Base-by-base conservation (phyloP, 2,888 invertebrate genomes). In the Brachypterus glaber region DNA sequence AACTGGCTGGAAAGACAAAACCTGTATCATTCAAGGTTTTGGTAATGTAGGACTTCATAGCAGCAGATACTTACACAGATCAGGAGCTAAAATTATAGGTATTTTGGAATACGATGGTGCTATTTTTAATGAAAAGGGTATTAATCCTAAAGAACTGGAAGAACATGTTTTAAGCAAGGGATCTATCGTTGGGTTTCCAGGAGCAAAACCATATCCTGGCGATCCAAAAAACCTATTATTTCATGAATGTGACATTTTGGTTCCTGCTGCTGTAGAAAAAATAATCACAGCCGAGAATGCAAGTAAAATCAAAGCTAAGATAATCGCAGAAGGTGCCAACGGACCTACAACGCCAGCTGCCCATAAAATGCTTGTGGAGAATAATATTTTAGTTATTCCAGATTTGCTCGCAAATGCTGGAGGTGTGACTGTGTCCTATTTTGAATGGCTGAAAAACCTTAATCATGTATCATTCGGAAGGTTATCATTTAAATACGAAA, bases 391-490 rank as follows among this genome's bases (percentile, higher is more conserved):
- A 16, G 81, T 95, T 35, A 85, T 96, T 57, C 95, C 95, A 13
- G 92, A 90, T 67, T 64, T 90, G 58, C 85, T 80, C 66, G 77
- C 82, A 57, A 88, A 87, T 69, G 85, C 86, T 32, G 95, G 95
- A 55, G 95, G 96, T 76, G 96, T 96, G 26, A 96, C 95, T 29
- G 96, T 96, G 8, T 96, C 95, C 35, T 97, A 92, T 73, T 97
- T 96, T 69, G 96, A 97, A 65, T 96, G 93, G 87, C 74, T 96
- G 52, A 97, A 96, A 71, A 96, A 97, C 67, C 74, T 96, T 32
- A 95, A 95, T 68, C 96, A 97, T 62, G 95, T 97, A n/a, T 92
- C 92, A 3, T 97, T 89, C 62, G 96, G 96, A 39, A 79, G 95
- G 50, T 74, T 97, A 46, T 82, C 84, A 1, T 91, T 93, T 70